Evolutionary conservation across 2,888 invertebrate species (phyloP).

Genomic region (Pharmacophagus antenor): DNA sequence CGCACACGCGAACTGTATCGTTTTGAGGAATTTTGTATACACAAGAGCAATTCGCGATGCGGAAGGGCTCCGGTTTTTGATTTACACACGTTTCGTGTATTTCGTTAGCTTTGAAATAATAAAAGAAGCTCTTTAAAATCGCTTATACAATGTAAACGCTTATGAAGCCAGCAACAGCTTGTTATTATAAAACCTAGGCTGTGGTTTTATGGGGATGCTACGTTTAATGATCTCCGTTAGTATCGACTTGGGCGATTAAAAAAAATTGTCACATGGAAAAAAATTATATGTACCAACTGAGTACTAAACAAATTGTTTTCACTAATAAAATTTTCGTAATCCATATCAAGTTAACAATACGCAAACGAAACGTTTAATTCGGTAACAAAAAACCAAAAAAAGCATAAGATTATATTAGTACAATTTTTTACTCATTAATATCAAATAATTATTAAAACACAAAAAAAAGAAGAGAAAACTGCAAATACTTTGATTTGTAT

Average conservation of each 20-base stretch:
- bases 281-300: too few species aligned
- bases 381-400: too few species aligned
- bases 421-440: background rate
- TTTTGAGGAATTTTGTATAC: background rate
- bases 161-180: conserved; percentile 6
- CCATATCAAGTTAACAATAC: too few species aligned
- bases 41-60: background rate
- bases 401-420: too few species aligned
- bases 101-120: background rate
- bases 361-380: background rate
- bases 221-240: background rate
- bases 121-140: background rate
- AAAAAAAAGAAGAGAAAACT: background rate
- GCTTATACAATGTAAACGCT: conserved; percentile 8
- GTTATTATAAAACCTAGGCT: conserved; percentile 26
- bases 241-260: too few species aligned
- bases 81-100: background rate
- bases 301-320: too few species aligned
- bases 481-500: background rate
- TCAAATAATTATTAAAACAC: background rate
- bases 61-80: background rate
- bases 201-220: conserved; percentile 23
- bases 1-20: background rate
- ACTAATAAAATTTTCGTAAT: too few species aligned
- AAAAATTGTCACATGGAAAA: too few species aligned